Percentiles rank a stretch among this genome's conserved stretches.
These are phyloP conservation scores for Heterochromis multidens DNA, from an alignment of 2,113 vertebrate species.

Conservation along the genomic window DNA sequence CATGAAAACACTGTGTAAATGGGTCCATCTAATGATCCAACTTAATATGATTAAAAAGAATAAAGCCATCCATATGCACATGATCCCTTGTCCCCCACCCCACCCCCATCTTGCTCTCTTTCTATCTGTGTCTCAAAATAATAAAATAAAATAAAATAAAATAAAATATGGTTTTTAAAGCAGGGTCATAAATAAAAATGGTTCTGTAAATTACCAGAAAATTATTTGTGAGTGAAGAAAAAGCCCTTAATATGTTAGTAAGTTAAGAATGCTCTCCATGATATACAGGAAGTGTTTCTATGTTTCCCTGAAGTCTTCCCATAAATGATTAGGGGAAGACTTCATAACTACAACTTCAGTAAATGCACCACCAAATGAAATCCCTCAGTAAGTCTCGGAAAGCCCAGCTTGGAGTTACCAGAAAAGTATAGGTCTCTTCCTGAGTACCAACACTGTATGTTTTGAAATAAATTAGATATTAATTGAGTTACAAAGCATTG, in stretches of 20 bases:
- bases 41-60: conserved; percentile 67
- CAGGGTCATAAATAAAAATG: neutral
- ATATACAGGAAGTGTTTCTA: neutral
- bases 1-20: conserved; percentile 61
- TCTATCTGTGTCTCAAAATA: neutral
- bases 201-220: neutral
- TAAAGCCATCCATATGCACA: conserved; percentile 33
- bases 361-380: neutral
- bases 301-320: neutral
- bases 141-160: neutral
- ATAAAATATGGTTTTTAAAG: fast-evolving
- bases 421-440: neutral
- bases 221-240: neutral
- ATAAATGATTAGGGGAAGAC: neutral
- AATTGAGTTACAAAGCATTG: neutral
- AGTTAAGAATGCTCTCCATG: neutral
- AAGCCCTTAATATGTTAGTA: too few relatives aligned
- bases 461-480: neutral
- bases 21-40: conserved; percentile 65
- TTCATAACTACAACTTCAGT: neutral
- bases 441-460: neutral
- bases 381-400: too few relatives aligned
- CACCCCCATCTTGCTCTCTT: neutral
- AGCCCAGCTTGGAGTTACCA: neutral
- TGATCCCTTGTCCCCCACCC: neutral